These are phyloP conservation scores for Drosophila funebris DNA, from an alignment of 1,140 invertebrate species.

Conservation along the genomic window DNA sequence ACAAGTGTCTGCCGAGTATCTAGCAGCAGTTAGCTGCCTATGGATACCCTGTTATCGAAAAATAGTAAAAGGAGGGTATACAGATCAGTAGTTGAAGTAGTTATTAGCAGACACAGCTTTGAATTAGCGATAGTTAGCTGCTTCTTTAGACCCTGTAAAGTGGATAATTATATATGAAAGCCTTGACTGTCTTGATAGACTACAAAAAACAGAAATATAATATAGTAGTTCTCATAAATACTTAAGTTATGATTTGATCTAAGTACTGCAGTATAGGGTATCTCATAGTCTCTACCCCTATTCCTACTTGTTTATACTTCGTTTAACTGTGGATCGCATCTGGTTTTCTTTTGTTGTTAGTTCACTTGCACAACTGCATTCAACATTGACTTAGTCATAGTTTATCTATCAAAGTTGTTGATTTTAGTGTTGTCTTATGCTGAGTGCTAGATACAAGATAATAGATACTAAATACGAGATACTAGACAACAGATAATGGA, in stretches of 20 bases:
- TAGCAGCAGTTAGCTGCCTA: background rate
- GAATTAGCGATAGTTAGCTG: too few relatives aligned
- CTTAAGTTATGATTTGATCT: too few relatives aligned
- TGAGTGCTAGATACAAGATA: slow-evolving; percentile 4
- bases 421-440: slow-evolving; percentile 13
- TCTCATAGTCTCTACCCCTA: background rate
- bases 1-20: slow-evolving; percentile 2
- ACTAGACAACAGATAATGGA: slow-evolving; percentile 5
- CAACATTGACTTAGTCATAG: slow-evolving; percentile 8
- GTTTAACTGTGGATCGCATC: slow-evolving; percentile 7
- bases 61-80: background rate
- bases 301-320: background rate
- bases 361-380: slow-evolving; percentile 26
- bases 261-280: background rate
- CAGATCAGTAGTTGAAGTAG: too few relatives aligned
- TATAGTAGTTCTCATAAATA: too few relatives aligned
- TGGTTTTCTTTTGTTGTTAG: slow-evolving; percentile 10
- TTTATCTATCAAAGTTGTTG: slow-evolving; percentile 18
- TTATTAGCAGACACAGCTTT: too few relatives aligned
- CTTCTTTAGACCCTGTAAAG: too few relatives aligned
- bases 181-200: too few relatives aligned
- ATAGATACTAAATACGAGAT: background rate
- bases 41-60: background rate
- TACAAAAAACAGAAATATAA: too few relatives aligned
- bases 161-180: too few relatives aligned